Percentiles rank a stretch among this genome's conserved stretches.
These are phyloP conservation scores for Hippoglossus hippoglossus DNA, from an alignment of 2,797 vertebrate genomes.

Conservation along the genomic window DNA sequence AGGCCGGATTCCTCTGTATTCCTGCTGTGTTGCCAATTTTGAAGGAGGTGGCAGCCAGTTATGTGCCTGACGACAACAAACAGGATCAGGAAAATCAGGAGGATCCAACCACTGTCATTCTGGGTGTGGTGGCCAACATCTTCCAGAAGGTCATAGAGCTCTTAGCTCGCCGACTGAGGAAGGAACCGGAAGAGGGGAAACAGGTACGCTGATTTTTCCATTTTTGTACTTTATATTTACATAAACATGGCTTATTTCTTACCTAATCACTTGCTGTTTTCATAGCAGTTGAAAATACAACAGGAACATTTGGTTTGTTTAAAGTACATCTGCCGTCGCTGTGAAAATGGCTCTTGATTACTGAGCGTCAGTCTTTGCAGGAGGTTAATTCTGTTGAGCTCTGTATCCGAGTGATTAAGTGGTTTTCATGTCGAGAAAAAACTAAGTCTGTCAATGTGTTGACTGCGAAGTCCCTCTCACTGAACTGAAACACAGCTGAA, in stretches of 20 bases:
- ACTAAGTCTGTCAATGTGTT: too few species aligned
- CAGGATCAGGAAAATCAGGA: slow-evolving; percentile 50
- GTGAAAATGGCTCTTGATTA: not conserved
- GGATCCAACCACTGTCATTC: slow-evolving; percentile 68
- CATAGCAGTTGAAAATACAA: not conserved
- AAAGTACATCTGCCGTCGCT: too few species aligned
- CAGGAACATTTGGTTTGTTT: not conserved
- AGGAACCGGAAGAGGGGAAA: slow-evolving; percentile 85
- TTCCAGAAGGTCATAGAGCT: slow-evolving; percentile 93
- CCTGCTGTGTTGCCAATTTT: slow-evolving; percentile 85
- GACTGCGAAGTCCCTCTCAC: too few species aligned
- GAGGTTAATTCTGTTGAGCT: too few species aligned
- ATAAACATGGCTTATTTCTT: not conserved
- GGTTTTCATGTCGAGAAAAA: too few species aligned
- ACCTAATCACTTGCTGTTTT: not conserved
- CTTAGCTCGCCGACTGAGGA: slow-evolving; percentile 82
- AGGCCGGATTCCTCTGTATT: slow-evolving; percentile 85
- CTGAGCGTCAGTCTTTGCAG: not conserved
- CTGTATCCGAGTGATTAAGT: too few species aligned
- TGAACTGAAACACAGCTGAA: too few species aligned
- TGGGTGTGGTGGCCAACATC: slow-evolving; percentile 85
- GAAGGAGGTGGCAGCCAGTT: slow-evolving; percentile 86
- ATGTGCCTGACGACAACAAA: slow-evolving; percentile 52
- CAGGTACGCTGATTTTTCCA: slow-evolving; percentile 76
- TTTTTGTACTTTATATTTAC: not conserved